Conservation (phyloP, 2,888 invertebrate species). For the Piscicola geometra region DNA sequence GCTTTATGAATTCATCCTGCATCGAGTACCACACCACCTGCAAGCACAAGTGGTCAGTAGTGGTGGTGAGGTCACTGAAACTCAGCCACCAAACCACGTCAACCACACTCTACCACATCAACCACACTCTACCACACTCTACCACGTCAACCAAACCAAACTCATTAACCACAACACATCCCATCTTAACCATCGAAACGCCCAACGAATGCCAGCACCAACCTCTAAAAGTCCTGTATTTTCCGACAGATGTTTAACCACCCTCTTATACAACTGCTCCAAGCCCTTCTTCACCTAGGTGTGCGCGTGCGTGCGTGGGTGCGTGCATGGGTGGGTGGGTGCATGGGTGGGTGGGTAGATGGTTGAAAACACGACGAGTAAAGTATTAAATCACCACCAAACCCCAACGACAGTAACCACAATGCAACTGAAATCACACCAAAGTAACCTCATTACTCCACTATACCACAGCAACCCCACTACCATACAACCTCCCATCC, state of each 20-base stretch:
- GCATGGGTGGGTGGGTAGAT: too few relatives aligned
- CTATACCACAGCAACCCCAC: too few relatives aligned
- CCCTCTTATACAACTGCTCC: slow-evolving; percentile 86
- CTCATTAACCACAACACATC: too few relatives aligned
- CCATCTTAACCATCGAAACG: background rate
- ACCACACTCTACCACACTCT: too few relatives aligned
- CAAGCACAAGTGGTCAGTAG: background rate
- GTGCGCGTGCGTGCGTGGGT: too few relatives aligned
- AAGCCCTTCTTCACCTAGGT: slow-evolving; percentile 74
- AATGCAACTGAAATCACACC: too few relatives aligned
- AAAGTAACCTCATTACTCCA: too few relatives aligned
- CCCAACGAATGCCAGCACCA: background rate
- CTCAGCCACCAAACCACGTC: background rate
- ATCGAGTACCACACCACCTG: slow-evolving; percentile 97
- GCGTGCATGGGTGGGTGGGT: too few relatives aligned
- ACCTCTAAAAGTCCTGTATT: slow-evolving; percentile 48
- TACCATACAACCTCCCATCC: background rate
- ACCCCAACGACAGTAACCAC: too few relatives aligned
- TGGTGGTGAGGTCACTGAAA: background rate
- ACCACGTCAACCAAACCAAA: too few relatives aligned
- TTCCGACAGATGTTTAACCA: slow-evolving; percentile 93
- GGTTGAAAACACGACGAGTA: too few relatives aligned
- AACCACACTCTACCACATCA: background rate
- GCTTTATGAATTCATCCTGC: slow-evolving; percentile 97
- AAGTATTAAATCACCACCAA: too few relatives aligned